Base-by-base conservation (phyloP, 37 sponge, comb jelly and placozoan genomes). In the Hexactinellida sp. region DNA sequence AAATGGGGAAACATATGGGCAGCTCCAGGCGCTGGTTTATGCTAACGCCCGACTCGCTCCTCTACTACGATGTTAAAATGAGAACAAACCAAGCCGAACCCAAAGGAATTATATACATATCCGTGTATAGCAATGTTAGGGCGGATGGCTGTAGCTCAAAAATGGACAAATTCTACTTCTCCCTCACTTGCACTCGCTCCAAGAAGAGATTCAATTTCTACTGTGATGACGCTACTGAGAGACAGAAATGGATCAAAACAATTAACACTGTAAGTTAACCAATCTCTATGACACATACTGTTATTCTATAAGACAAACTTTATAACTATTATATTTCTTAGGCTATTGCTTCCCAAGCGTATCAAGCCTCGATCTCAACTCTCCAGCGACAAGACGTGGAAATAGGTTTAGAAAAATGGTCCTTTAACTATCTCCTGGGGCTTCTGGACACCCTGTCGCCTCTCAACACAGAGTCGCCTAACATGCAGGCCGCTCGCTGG, bases 361-460 rank as follows among this genome's bases (percentile, higher is more conserved):
- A n/a, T 25, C 21, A 63, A 28, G 28, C 76, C 76, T 63, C 76
- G 30, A 63, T 63, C 13, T 7, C 76, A 63, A 25, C 76, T 63
- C 76, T 63, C 19, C 25, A 63, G 34, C 76, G 76, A n/a, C 76
- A 63, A 63, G 76, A 63, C 76, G 30, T 63, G 21, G 76, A 63
- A 63, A 63, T 63, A 63, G 76, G 76, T 28, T n/a, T 63, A n/a
- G 76, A 63, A 28, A 63, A 63, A 23, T 63, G 76, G 76, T 63
- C 76, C 76, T 63, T 63, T n/a, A 63, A 63, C 76, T 63, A 63
- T n/a, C 76, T 63, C 21, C 76, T 63, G 3, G 76, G 76, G 34
- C 76, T 63, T 3, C 21, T 63, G 13, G 76, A 63, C 76, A 25
- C 76, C 3, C 76, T 63, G 19, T 10, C 76, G 5, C 30, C 76